phyloP scores from a whole-genome alignment of 2,797 vertebrate genomes.

The Acridotheres tristis region DNA sequence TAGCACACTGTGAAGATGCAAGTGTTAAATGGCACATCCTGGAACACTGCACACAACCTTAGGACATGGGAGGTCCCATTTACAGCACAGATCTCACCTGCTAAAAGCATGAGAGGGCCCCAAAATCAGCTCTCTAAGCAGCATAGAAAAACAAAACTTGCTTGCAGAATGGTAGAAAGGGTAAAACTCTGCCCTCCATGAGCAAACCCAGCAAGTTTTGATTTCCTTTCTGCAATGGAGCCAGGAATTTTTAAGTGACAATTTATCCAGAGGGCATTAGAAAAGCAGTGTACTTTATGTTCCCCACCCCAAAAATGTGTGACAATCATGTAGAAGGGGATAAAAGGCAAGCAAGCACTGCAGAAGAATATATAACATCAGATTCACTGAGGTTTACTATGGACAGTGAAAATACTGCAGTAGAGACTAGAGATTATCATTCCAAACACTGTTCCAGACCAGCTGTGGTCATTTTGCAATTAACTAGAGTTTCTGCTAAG shows the following conservation, averaged over 20 bases:
- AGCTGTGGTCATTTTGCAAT: not conserved
- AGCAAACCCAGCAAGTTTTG: not conserved
- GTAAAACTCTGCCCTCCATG: not conserved
- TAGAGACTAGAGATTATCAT: not conserved
- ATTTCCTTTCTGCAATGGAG: not conserved
- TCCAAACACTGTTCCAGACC: not conserved
- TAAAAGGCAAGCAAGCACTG: not conserved
- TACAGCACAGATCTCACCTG: not conserved
- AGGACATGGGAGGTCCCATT: not conserved
- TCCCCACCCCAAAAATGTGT: not conserved
- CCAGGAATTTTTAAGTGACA: not conserved
- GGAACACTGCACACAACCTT: not conserved
- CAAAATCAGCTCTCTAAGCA: not conserved
- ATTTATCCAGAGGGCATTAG: not conserved
- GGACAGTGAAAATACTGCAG: not conserved
- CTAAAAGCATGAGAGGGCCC: accelerated
- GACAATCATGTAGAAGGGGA: not conserved
- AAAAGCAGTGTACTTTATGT: not conserved
- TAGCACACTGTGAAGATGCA: not conserved
- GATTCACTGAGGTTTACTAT: not conserved
- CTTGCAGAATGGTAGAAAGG: not conserved
- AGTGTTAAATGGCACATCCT: not conserved
- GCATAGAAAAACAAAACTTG: not conserved
- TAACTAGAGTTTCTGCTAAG: not conserved
- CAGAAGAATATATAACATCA: not conserved